Conservation (phyloP, 2,113 vertebrate genomes). For the Sylvietta virens region DNA sequence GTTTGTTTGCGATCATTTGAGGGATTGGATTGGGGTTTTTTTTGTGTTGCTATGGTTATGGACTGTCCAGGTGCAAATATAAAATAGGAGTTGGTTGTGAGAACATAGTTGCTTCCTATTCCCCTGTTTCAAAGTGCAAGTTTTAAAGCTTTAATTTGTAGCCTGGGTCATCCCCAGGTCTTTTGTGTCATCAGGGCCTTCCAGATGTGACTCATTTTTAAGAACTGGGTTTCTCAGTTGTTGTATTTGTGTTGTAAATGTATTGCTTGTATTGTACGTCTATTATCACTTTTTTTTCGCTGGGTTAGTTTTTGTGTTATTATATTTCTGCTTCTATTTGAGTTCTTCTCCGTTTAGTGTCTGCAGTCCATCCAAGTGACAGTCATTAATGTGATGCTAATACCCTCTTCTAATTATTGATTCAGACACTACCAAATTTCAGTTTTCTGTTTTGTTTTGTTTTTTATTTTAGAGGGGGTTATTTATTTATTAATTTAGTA, state of each 20-base stretch:
- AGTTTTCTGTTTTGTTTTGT: not conserved
- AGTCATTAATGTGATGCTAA: not conserved
- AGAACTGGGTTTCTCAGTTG: not conserved
- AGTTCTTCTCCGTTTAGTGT: not conserved
- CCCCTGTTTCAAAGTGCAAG: not conserved
- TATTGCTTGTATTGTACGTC: not conserved
- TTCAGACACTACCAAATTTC: not conserved
- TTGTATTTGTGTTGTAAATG: not conserved
- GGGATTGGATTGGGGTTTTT: not conserved
- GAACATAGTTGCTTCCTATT: not conserved
- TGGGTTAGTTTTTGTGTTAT: not conserved
- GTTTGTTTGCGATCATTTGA: rapidly evolving
- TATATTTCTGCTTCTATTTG: not conserved
- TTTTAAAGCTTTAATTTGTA: not conserved
- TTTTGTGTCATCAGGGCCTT: not conserved
- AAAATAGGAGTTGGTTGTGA: not conserved
- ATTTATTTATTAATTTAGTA: not conserved
- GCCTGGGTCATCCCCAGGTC: not conserved
- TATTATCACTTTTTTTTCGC: not conserved
- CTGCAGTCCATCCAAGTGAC: not conserved
- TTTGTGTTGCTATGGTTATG: not conserved
- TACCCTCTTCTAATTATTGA: not conserved
- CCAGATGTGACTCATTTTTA: not conserved
- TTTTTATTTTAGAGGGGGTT: not conserved
- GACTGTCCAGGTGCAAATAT: not conserved